Evolutionary conservation across 2,888 invertebrate species (phyloP), one percentile per base, ranked within the genome.

Genomic region (Gari tellinella): DNA sequence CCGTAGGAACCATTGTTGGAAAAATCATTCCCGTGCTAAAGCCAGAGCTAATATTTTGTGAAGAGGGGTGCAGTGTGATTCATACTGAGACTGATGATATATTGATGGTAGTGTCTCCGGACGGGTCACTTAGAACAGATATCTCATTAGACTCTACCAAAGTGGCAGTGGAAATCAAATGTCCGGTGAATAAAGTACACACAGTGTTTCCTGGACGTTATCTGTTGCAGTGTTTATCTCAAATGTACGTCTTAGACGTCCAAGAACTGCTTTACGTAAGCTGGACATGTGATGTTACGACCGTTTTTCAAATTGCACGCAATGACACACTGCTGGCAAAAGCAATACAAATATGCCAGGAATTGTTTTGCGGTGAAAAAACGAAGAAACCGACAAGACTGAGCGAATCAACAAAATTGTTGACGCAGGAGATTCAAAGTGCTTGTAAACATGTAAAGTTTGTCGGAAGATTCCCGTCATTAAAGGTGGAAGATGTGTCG

Each of bases 81-180:
- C 12, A 17, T 19, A 37, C 17, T 14, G 25, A 40, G 31, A 31
- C 55, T 21, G 26, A 37, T 3, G 21, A 19, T 5, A n/a, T 41
- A 23, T 70, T 68, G 21, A 49, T 80, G 63, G 53, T 80, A 2
- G 68, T 80, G 0, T 73, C 73, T 7, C 76, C 73, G 17, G 80
- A 76, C 65, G 80, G 73, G 1, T 63, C 58, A 31, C 15, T 80
- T 21, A 38, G 67, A 45, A 15, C 12, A 26, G 23, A 48, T 25
- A 8, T 14, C 19, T n/a, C 19, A 15, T 38, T 64, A 14, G 26
- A 37, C 12, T 37, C 49, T 7, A 63, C 72, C 15, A 46, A 31
- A 31, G 38, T 61, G 8, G 77, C 58, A 25, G 51, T 78, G 12
- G 77, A 73, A 38, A 56, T 56, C 12, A 56, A 56, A 25, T 56